phyloP scores from a whole-genome alignment of 2,113 vertebrate genomes.

The Megaceryle maxima region DNA sequence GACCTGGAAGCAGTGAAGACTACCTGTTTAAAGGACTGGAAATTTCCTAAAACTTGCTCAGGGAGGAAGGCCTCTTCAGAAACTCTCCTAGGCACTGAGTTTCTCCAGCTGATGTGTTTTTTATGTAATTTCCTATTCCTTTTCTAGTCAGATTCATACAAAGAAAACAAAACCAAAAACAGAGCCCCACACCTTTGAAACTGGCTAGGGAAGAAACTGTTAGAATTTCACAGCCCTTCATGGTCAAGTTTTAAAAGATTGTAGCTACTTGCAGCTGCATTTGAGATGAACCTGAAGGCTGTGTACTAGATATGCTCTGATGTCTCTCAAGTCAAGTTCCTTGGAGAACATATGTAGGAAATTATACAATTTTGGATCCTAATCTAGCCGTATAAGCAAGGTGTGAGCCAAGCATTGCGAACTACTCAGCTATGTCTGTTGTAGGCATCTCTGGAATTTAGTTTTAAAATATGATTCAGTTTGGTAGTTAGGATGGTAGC shows the following conservation, averaged over 20 bases:
- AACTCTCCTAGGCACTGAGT: neutral
- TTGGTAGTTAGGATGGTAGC: neutral
- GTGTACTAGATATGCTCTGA: neutral
- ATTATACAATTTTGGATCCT: neutral
- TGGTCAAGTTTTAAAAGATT: neutral
- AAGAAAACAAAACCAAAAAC: neutral
- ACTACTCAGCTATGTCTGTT: neutral
- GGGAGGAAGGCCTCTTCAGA: neutral
- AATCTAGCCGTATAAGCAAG: neutral
- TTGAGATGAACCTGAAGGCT: neutral
- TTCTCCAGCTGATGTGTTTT: neutral
- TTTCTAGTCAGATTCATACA: neutral
- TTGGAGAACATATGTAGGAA: neutral
- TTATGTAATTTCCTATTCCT: neutral
- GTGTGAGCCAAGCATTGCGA: neutral
- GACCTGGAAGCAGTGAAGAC: neutral
- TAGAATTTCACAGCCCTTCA: neutral
- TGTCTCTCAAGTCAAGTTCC: neutral
- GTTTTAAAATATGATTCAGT: conserved; percentile 15
- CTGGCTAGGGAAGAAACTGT: neutral
- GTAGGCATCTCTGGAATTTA: conserved; percentile 30
- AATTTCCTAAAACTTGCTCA: neutral
- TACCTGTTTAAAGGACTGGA: neutral
- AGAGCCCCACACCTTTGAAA: neutral
- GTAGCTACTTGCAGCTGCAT: neutral